Base-by-base conservation (phyloP, 2,888 invertebrate species). In the Caenorhabditis parvicauda region DNA sequence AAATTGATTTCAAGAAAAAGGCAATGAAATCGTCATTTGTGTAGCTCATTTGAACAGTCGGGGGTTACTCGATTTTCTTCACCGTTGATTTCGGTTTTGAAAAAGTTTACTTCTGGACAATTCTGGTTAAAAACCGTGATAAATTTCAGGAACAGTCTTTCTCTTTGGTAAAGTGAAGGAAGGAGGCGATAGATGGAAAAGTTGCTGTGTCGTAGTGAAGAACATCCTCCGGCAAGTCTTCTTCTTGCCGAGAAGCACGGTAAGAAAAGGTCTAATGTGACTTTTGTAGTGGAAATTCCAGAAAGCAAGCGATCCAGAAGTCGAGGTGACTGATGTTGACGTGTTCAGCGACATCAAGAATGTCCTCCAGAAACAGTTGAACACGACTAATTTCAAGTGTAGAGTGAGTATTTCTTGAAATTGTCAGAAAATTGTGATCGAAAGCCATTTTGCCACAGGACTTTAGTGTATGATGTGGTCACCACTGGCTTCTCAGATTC, bases 141-240 rank as follows among this genome's bases (percentile, higher is more conserved):
- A n/a, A n/a, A n/a, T n/a, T 57, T 1, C 50, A 83, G 95, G 95
- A 7, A 87, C 88, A 22, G 89, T 96, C 21, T 92, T 89, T 81
- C 84, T 98, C 21, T 96, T 98, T 84, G 96, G 98, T 0, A 93
- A 93, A 83, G 89, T 90, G 87, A 84, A 81, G 82, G 86, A 45
- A 85, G 86, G 59, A 81, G 84, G 24, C 81, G 84, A 3, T 85
- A 44, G 87, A 59, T 80, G 87, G 82, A 87, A 88, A n/a, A 93
- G 93, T 44, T 92, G 93, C 81, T 94, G 93, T 83, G 84, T 93
- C 6, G 86, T 88, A 32, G 87, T 93, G 0, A 88, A 88, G 80
- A 91, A 94, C 83, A 88, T 96, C 38, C 88, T 89, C 61, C 86
- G 92, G 37, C 88, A 88, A 72, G 83, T 96, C 57, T 94, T 88